Percentiles rank a stretch among this genome's conserved stretches.
phyloP scores from a whole-genome alignment of 64 coral and sea anemone genomes.

The Trachythela sp. region DNA sequence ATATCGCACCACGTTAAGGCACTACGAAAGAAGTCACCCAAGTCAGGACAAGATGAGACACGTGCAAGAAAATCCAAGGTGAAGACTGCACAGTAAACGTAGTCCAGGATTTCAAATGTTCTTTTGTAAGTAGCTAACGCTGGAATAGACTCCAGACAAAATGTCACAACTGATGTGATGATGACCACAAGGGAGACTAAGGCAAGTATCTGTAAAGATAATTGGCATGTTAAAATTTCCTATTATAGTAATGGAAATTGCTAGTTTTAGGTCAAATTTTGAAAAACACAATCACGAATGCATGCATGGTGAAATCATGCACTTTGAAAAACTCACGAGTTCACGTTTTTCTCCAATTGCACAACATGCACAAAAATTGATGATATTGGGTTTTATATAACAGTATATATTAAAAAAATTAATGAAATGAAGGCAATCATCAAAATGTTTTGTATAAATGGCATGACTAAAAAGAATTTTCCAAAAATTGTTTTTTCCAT shows the following conservation, averaged over 20 bases:
- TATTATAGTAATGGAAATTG: background rate
- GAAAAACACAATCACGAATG: too few relatives aligned
- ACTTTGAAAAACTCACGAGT: too few relatives aligned
- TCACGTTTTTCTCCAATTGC: too few relatives aligned
- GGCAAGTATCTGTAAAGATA: slow-evolving; percentile 65
- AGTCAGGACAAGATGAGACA: slow-evolving; percentile 52
- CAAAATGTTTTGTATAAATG: too few relatives aligned
- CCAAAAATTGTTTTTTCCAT: too few relatives aligned
- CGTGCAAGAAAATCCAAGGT: slow-evolving; percentile 80
- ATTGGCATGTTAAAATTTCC: background rate
- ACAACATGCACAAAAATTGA: too few relatives aligned
- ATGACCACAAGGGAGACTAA: slow-evolving; percentile 84
- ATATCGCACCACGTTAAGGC: slow-evolving; percentile 93
- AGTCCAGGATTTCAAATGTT: slow-evolving; percentile 62
- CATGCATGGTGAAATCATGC: too few relatives aligned
- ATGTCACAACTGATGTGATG: slow-evolving; percentile 72
- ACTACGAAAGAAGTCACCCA: slow-evolving; percentile 61
- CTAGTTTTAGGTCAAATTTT: too few relatives aligned
- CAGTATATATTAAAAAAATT: too few relatives aligned
- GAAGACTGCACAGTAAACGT: slow-evolving; percentile 78
- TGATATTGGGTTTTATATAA: too few relatives aligned
- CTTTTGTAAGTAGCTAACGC: background rate
- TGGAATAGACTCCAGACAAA: slow-evolving; percentile 73
- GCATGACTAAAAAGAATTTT: too few relatives aligned
- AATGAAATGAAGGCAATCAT: too few relatives aligned